Evolutionary conservation across 2,797 vertebrate genomes (phyloP), one percentile per base, ranked within the genome.

Genomic region (Sebastolobus alascanus): DNA sequence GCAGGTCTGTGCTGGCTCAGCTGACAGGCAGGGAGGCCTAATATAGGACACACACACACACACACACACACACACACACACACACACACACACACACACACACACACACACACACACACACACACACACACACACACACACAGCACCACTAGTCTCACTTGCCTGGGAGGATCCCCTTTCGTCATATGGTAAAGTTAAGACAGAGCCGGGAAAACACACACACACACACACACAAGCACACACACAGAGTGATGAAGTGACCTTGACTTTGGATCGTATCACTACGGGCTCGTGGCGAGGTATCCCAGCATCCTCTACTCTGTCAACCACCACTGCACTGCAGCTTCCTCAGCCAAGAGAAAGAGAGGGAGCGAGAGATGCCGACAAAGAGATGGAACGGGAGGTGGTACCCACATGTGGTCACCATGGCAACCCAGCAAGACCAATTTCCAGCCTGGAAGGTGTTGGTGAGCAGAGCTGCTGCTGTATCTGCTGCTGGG

Each of bases 361-460:
- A 6, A 33, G 22, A 33, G 64, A 9, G 38, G 18, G 69, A 75
- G 6, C 0, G 18, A 56, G 61, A 66, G 50, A 56, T 18, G 43
- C 60, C 3, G 33, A 37, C 18, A 75, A n/a, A 56, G n/a, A 65
- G 59, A 43, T 18, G 25, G 22, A 52, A 35, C 22, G 6, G 40
- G 55, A 80, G 73, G 73, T 72, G 35, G 71, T 69, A 52, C 81
- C 86, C 60, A 81, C 74, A 81, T 83, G 69, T 31, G 22, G 84
- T 94, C 82, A 56, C 92, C 89, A 93, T 92, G 73, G 91, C 85
- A 94, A 94, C 92, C 52, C 43, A 85, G 73, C 70, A 71, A 79
- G 87, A 86, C 84, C 79, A 75, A 84, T 88, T 87, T 87, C 69
- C 56, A 71, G 74, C 40, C 31, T 79, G 66, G 43, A 60, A 86